A percentile compares a stretch with the other conserved stretches of the same genome.
These are phyloP conservation scores for Ornithorhynchus anatinus DNA, from an alignment of 2,113 vertebrate species.

Conservation along the genomic window DNA sequence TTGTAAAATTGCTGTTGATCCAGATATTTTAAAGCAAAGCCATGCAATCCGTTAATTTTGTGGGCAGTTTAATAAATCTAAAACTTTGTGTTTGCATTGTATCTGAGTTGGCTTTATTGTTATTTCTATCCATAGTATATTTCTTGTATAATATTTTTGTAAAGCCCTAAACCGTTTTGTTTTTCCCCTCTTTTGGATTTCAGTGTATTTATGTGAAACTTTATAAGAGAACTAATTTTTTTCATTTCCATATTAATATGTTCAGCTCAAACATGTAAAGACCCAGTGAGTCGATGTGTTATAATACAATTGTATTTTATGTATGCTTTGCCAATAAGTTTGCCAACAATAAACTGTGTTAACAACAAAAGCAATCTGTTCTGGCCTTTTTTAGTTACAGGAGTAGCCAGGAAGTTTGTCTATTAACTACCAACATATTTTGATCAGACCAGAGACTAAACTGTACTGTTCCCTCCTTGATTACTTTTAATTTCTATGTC, in stretches of 20 bases:
- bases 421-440: background rate
- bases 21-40: constrained; percentile 87
- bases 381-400: constrained; percentile 14
- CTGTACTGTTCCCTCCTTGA: too few relatives aligned
- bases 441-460: background rate
- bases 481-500: too few relatives aligned
- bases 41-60: constrained; percentile 87
- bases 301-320: constrained; percentile 97
- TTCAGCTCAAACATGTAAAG: constrained; percentile 88
- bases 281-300: constrained; percentile 94
- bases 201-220: constrained; percentile 94
- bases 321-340: constrained; percentile 99
- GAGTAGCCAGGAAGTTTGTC: background rate
- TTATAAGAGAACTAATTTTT: constrained; percentile 92
- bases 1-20: constrained; percentile 87
- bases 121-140: constrained; percentile 78
- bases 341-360: constrained; percentile 99
- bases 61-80: constrained; percentile 85
- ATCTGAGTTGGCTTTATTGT: constrained; percentile 76
- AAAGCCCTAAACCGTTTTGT: constrained; percentile 74
- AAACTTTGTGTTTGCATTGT: constrained; percentile 77
- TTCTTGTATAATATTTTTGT: constrained; percentile 89
- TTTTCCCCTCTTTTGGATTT: constrained; percentile 65
- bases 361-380: constrained; percentile 65
- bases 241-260: constrained; percentile 94